Conservation (phyloP, 1,140 invertebrate genomes). For the Papilio xuthus region DNA sequence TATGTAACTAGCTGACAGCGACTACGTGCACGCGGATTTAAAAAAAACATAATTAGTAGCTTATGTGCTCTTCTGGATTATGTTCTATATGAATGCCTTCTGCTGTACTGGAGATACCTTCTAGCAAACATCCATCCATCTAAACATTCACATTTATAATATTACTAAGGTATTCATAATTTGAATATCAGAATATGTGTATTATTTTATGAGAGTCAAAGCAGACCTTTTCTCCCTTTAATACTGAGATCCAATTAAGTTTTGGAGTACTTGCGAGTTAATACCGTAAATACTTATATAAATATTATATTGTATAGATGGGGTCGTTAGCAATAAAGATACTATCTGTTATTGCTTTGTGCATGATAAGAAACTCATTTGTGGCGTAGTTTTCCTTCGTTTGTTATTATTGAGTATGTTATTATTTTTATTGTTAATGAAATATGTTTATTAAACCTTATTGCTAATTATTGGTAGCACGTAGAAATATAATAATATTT, state of each 20-base stretch:
- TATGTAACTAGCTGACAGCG: no score
- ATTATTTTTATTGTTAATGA: neutral
- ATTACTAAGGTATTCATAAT: neutral
- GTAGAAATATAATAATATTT: neutral
- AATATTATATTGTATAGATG: conserved; percentile 22
- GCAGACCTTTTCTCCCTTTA: conserved; percentile 8
- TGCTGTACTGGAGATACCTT: no score
- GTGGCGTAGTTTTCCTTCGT: conserved; percentile 13
- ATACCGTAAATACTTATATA: neutral
- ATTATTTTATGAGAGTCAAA: neutral
- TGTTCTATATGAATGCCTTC: no score
- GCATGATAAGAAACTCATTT: conserved; percentile 26
- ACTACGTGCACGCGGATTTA: no score
- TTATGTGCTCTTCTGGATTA: no score
- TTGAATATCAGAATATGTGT: neutral
- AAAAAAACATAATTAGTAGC: no score
- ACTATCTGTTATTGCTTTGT: conserved; percentile 24
- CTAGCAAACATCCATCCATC: no score
- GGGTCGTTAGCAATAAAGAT: conserved; percentile 27
- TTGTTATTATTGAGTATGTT: neutral
- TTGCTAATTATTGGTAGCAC: neutral
- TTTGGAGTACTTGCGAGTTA: conserved; percentile 8
- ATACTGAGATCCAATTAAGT: conserved; percentile 1
- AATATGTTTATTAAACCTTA: conserved; percentile 4
- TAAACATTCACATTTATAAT: neutral